These are phyloP conservation scores for Rhinolophus sinicus DNA, from an alignment of 2,113 vertebrate species.

Conservation along the genomic window DNA sequence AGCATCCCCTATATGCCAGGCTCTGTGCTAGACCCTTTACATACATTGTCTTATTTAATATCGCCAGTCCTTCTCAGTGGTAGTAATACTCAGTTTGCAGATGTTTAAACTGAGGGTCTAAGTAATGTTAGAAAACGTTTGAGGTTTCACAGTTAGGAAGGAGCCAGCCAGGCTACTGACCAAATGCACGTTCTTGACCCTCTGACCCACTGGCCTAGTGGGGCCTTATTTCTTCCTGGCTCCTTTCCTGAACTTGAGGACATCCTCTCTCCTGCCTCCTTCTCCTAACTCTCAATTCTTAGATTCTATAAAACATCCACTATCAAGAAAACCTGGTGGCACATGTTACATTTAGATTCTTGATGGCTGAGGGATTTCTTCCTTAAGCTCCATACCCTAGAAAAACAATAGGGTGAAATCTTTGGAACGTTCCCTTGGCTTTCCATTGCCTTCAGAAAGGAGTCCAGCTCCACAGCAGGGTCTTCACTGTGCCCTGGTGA, in stretches of 20 bases:
- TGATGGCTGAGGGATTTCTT: background rate
- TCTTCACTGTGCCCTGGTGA: background rate
- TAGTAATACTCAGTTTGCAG: background rate
- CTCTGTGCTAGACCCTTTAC: background rate
- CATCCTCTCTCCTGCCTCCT: background rate
- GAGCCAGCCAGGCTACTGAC: background rate
- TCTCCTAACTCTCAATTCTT: background rate
- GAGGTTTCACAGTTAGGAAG: background rate
- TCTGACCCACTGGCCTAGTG: too few species aligned
- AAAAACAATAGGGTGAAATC: background rate
- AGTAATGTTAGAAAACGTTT: background rate
- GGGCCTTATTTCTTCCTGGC: background rate
- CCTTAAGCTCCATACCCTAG: background rate
- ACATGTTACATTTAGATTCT: background rate
- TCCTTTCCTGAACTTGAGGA: background rate
- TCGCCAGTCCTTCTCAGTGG: background rate
- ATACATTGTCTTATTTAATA: background rate
- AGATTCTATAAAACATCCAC: background rate
- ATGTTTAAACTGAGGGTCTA: constrained; percentile 39
- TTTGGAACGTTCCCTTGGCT: background rate
- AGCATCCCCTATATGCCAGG: background rate
- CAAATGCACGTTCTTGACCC: background rate
- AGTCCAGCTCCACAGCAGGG: background rate
- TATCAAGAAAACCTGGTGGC: background rate
- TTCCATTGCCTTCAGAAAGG: background rate